These are phyloP conservation scores for Perca flavescens DNA, from an alignment of 2,113 vertebrate genomes.

Conservation along the genomic window DNA sequence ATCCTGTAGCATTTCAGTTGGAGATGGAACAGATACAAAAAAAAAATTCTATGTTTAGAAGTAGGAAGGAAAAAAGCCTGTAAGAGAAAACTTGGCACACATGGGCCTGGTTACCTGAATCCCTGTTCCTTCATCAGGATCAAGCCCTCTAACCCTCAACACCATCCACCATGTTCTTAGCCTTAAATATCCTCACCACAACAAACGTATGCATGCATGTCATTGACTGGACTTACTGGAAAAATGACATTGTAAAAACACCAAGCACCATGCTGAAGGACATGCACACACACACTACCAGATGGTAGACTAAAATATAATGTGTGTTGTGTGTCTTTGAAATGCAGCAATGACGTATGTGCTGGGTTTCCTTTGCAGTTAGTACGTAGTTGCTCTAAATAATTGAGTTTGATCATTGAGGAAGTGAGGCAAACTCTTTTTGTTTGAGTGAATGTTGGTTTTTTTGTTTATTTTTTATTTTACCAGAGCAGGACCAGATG, in stretches of 20 bases:
- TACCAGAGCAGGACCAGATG: constrained; percentile 8
- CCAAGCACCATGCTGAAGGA: not conserved
- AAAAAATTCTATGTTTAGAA: constrained; percentile 8
- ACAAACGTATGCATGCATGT: constrained; percentile 1
- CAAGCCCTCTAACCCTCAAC: constrained; percentile 22
- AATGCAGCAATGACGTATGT: not conserved
- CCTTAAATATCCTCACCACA: constrained; percentile 16
- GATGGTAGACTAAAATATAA: not conserved
- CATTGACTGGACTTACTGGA: not conserved
- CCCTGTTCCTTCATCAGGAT: constrained; percentile 28
- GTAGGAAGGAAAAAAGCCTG: not conserved
- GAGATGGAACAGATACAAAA: constrained; percentile 29
- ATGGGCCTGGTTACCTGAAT: not conserved
- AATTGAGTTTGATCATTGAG: constrained; percentile 21
- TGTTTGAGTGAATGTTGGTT: constrained; percentile 7
- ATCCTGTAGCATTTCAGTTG: constrained; percentile 13
- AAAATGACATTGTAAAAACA: not conserved
- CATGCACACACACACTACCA: not conserved
- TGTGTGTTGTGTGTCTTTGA: not conserved
- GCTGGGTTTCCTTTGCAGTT: not conserved
- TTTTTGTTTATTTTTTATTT: not conserved
- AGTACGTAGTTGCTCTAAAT: constrained; percentile 37
- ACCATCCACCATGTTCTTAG: constrained; percentile 18
- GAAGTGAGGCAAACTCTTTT: constrained; percentile 5
- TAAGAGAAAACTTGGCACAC: not conserved